Conservation (phyloP, 1,140 invertebrate genomes). For the Stratiolaelaps scimitus region DNA sequence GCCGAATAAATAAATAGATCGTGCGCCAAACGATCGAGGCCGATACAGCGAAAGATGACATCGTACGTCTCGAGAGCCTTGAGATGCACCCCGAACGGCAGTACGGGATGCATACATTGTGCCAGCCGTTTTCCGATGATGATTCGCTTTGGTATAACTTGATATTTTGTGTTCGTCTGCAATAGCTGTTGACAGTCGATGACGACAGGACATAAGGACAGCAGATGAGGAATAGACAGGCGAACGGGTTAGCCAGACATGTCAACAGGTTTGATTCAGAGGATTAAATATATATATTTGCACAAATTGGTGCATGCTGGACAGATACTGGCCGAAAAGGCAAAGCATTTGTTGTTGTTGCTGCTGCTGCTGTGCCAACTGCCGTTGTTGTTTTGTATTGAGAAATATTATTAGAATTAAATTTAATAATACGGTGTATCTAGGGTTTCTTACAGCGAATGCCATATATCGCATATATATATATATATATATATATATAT, state of each 20-base stretch:
- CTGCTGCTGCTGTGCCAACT: too few species aligned
- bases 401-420: too few species aligned
- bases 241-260: background rate
- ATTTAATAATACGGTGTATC: too few species aligned
- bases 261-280: too few species aligned
- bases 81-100: conserved; percentile 78
- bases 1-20: conserved; percentile 77
- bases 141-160: conserved; percentile 74
- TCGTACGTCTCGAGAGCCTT: conserved; percentile 88
- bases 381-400: too few species aligned
- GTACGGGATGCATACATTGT: conserved; percentile 85
- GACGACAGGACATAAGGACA: background rate
- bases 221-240: too few species aligned
- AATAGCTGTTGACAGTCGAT: conserved; percentile 50
- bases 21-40: conserved; percentile 61
- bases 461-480: background rate
- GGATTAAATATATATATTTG: too few species aligned
- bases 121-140: conserved; percentile 83
- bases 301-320: too few species aligned
- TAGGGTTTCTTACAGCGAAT: too few species aligned
- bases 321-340: too few species aligned
- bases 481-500: too few species aligned
- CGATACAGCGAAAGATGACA: conserved; percentile 81
- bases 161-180: conserved; percentile 59
- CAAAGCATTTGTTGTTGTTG: too few species aligned